These are phyloP conservation scores for Takifugu rubripes DNA, from an alignment of 2,797 vertebrate species.

Conservation along the genomic window DNA sequence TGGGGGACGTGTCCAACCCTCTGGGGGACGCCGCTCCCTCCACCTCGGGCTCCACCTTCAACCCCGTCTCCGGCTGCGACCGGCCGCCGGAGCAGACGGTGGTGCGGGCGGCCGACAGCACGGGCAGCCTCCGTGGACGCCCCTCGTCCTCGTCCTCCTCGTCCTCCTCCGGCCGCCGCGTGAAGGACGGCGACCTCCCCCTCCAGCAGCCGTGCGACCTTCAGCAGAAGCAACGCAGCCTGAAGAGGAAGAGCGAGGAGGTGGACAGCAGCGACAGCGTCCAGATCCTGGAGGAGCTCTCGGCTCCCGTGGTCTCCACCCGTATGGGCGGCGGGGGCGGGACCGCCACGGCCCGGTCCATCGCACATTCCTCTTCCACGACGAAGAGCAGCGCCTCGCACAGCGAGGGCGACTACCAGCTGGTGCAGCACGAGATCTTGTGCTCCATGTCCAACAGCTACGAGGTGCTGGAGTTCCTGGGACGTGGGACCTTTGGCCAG, in stretches of 20 bases:
- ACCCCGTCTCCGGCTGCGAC: conserved; percentile 79
- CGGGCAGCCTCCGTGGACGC: conserved; percentile 81
- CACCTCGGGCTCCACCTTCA: conserved; percentile 83
- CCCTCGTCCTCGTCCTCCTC: conserved; percentile 73
- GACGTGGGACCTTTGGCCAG: conserved; percentile 94
- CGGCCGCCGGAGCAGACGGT: conserved; percentile 78
- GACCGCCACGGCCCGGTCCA: conserved; percentile 89
- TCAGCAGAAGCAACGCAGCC: conserved; percentile 89
- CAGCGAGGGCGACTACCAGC: conserved; percentile 97
- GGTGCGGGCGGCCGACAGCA: conserved; percentile 93
- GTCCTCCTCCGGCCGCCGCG: conserved; percentile 78
- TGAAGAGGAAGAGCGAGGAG: conserved; percentile 93
- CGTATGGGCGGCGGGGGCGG: conserved; percentile 71
- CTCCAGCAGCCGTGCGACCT: conserved; percentile 77
- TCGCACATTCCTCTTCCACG: conserved; percentile 83
- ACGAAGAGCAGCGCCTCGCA: conserved; percentile 95
- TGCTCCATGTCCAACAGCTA: conserved; percentile 98
- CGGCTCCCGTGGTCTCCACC: conserved; percentile 92
- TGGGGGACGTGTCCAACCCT: conserved; percentile 82
- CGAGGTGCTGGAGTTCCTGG: conserved; percentile 96
- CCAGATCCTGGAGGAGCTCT: conserved; percentile 98
- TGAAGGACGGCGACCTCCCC: conserved; percentile 78
- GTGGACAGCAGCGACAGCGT: conserved; percentile 98
- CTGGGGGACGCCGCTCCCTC: conserved; percentile 83
- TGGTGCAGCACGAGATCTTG: conserved; percentile 97